Base-by-base conservation (phyloP, 1,140 invertebrate genomes). In the Trichonephila inaurata region DNA sequence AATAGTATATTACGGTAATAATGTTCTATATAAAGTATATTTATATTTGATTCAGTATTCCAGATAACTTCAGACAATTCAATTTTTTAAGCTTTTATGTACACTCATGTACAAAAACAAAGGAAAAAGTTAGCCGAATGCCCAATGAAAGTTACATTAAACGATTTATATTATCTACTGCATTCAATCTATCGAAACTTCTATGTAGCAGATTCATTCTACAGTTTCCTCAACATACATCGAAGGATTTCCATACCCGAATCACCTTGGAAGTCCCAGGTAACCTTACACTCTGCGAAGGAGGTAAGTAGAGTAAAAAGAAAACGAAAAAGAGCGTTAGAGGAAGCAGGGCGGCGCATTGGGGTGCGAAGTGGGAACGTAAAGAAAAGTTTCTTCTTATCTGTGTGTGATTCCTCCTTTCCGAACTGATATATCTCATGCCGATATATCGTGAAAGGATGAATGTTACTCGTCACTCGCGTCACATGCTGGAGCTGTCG, bases 381-480 rank as follows among this genome's bases (percentile, higher is more conserved):
- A 24, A 60, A 60, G 51, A 51, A 85, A 85, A 51, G 51, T 58
- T 85, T 51, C 51, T 85, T 18, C 72, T 18, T 60, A 51, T 83
- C 82, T 60, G n/a, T n/a, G n/a, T n/a, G n/a, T n/a, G 51, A 83
- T 83, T 60, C 44, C 82, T 28, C 14, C n/a, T 44, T 44, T 83
- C 40, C 21, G 51, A 58, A 77, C 58, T 51, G 77, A 83, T 83
- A 64, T 91, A 91, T 81, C 58, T 91, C 69, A 58, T 91, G n/a
- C 44, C 72, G 77, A 91, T 91, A 91, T 83, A 77, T 77, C 89
- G 89, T 66, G 51, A 64, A 92, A 64, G 83, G 62, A 87, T 92
- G 91, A 92, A 87, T 92, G 91, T 87, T 87, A 87, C 91, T 92
- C 91, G 82, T 92, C 91, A 86, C 91, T 60, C 91, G 66, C 64